Percentiles rank a stretch among this genome's conserved stretches.
Conservation (phyloP, 64 coral and sea anemone genomes). For the Acropora yongei region DNA sequence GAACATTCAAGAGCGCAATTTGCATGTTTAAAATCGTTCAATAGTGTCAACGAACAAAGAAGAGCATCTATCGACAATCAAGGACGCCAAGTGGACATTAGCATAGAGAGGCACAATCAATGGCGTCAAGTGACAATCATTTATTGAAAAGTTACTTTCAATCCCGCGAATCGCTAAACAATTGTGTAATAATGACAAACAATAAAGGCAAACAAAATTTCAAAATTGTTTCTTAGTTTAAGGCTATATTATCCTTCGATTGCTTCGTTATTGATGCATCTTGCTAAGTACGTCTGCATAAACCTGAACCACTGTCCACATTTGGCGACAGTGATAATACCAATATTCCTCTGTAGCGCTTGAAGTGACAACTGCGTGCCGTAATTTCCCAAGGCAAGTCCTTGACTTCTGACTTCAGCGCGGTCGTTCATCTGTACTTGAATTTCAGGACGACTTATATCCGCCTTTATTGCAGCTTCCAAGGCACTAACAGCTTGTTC, state of each 20-base stretch:
- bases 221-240: no score
- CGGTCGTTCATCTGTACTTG: no score
- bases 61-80: no score
- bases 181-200: conserved; percentile 66
- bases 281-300: conserved; percentile 64
- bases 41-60: conserved; percentile 42
- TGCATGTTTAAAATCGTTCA: conserved; percentile 74
- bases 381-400: background rate
- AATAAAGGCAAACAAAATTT: background rate
- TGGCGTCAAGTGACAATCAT: conserved; percentile 82
- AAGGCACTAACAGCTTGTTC: no score
- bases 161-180: conserved; percentile 72
- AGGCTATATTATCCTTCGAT: conserved; percentile 50
- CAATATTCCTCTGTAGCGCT: no score
- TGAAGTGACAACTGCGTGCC: no score
- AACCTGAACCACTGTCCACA: conserved; percentile 51
- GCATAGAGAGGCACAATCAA: conserved; percentile 87
- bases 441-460: no score
- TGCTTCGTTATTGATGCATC: conserved; percentile 50
- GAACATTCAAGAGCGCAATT: conserved; percentile 77
- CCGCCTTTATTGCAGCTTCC: no score
- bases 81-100: no score
- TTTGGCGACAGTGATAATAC: background rate
- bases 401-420: no score
- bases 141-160: conserved; percentile 76